Conservation (phyloP, 2,113 vertebrate species). For the Nettapus auritus region DNA sequence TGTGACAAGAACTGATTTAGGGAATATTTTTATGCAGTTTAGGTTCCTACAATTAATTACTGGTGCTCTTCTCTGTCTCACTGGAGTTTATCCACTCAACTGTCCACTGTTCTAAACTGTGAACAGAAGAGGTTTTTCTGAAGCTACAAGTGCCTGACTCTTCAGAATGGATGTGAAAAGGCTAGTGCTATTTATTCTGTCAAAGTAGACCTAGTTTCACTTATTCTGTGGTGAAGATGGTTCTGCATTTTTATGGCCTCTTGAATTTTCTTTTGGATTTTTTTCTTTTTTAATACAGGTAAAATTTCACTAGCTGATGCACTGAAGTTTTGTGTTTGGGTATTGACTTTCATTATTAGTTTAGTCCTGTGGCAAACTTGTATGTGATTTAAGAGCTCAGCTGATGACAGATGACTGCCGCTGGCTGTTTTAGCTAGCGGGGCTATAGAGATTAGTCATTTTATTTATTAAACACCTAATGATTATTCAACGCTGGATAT, state of each 20-base stretch:
- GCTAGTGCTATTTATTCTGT: neutral
- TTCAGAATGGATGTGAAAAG: neutral
- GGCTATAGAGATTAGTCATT: neutral
- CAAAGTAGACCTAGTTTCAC: neutral
- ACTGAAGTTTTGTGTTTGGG: neutral
- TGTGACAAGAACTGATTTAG: slow-evolving; percentile 15
- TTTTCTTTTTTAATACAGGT: too few relatives aligned
- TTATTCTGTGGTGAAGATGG: neutral
- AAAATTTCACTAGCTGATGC: neutral
- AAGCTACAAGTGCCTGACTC: neutral
- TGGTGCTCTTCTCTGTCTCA: neutral
- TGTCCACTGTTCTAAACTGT: neutral
- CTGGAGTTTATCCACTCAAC: neutral
- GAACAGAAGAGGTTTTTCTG: neutral
- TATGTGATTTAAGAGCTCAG: neutral
- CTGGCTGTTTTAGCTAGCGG: neutral
- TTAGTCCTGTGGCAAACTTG: neutral
- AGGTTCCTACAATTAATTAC: neutral
- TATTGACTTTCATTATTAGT: neutral
- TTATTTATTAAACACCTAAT: neutral
- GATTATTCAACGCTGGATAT: neutral
- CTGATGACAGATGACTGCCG: neutral
- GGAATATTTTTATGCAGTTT: neutral
- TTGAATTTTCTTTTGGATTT: neutral
- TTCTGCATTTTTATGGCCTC: neutral